A percentile compares a stretch with the other conserved stretches of the same genome.
Conservation (phyloP, 2,888 invertebrate genomes). For the Spisula subtruncata region DNA sequence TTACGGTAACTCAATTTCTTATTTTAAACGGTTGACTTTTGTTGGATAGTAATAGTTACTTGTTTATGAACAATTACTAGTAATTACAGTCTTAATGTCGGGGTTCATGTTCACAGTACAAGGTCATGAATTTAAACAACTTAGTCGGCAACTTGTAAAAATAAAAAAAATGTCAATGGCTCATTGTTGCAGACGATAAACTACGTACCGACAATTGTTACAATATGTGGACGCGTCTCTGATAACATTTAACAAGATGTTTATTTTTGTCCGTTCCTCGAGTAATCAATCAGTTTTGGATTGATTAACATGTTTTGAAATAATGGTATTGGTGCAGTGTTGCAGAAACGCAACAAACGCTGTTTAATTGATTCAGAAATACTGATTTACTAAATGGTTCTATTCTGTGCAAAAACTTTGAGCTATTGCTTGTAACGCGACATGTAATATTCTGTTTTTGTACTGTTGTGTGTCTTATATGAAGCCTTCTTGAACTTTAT, state of each 20-base stretch:
- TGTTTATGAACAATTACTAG: no score
- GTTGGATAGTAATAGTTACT: neutral
- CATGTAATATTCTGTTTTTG: neutral
- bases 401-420: neutral
- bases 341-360: neutral
- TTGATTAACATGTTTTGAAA: slow-evolving; percentile 23
- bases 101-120: neutral
- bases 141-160: neutral
- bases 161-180: neutral
- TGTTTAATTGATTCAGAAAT: neutral
- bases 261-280: slow-evolving; percentile 12
- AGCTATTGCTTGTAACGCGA: no score
- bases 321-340: slow-evolving; percentile 3
- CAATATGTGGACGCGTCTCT: neutral
- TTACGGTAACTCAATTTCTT: no score
- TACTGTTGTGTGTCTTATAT: neutral
- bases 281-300: neutral
- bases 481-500: neutral
- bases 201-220: neutral
- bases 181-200: neutral
- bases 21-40: no score
- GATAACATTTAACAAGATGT: slow-evolving; percentile 18
- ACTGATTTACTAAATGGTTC: neutral
- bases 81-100: neutral
- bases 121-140: neutral